Conservation (phyloP, 2,888 invertebrate genomes). For the Xestia rhomboidea region DNA sequence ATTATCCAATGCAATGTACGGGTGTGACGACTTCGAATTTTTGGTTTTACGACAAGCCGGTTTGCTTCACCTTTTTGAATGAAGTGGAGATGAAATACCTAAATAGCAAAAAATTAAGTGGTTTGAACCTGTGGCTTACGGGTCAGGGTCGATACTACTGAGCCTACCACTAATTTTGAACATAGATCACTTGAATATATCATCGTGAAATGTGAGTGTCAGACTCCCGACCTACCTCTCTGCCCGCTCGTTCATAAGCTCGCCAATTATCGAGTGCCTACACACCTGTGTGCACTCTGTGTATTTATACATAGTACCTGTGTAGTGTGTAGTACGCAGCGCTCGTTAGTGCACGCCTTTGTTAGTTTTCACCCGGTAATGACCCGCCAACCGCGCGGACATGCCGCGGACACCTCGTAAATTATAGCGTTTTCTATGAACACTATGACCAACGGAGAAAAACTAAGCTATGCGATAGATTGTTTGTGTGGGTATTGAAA, state of each 20-base stretch:
- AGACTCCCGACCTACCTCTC: not conserved
- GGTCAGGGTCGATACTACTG: not conserved
- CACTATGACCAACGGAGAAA: conserved; percentile 16
- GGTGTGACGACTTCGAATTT: not conserved
- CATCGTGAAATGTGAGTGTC: not conserved
- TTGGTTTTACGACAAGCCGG: not conserved
- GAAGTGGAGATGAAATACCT: not conserved
- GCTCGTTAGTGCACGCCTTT: conserved; percentile 57
- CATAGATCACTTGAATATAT: not conserved
- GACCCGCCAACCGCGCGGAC: conserved; percentile 29
- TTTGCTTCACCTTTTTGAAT: no score
- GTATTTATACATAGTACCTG: conserved; percentile 6
- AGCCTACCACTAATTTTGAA: not conserved
- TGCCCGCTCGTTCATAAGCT: conserved; percentile 35
- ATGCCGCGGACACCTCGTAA: conserved; percentile 29
- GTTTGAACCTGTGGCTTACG: not conserved
- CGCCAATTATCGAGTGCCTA: conserved; percentile 32
- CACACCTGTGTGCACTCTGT: conserved; percentile 10
- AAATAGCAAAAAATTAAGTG: not conserved
- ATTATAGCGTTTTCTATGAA: conserved; percentile 20
- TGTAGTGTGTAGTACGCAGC: conserved; percentile 12
- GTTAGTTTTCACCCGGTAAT: conserved; percentile 57
- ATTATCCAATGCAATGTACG: not conserved
- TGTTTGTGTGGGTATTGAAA: conserved; percentile 3
- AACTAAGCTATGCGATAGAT: not conserved